Evolutionary conservation across 2,797 vertebrate species (phyloP), one percentile per base, ranked within the genome.

Genomic region (Thripadectes ignobilis): DNA sequence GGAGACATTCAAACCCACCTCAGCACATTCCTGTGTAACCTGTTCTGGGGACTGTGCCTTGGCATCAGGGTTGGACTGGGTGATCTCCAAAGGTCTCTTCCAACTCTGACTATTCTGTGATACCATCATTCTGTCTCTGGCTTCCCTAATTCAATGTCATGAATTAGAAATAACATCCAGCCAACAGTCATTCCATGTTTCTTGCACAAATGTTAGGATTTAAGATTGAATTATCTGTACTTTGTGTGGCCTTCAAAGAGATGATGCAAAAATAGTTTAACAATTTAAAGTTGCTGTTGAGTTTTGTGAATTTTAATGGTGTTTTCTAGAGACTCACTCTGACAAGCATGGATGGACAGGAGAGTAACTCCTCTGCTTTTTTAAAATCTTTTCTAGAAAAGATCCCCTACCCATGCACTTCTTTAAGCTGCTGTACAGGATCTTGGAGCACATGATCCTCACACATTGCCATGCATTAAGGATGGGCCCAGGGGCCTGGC

Each of bases 301-400:
- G 22, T 46, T 90, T 46, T n/a, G 3, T 17, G 41, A 65, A 14
- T 71, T 78, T 78, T 54, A 41, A 14, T 2, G 13, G 5, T 18
- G 41, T 36, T 91, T 71, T 71, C 62, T 14, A 7, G 2, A n/a
- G 30, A 24, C 30, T 7, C 32, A 30, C 41, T 55, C 51, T 27
- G 49, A 55, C 0, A 5, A 77, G 49, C 26, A 26, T 0, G 0
- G 55, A 20, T 4, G 43, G 63, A 36, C 6, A 13, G 0, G 4
- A 61, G 5, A 54, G 24, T 14, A 65, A 61, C 13, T 66, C 48
- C 29, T 43, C 43, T 18, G 12, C n/a, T 30, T 19, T 36, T 51
- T 61, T 57, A 10, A 39, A 80, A 61, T 30, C 32, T 61, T 10
- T 32, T 49, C 51, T 62, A 6, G 3, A 12, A 76, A 85, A 45